A percentile compares a stretch with the other conserved stretches of the same genome.
Evolutionary conservation across 2,888 invertebrate species (phyloP).

Genomic region (Teinopalpus imperialis): DNA sequence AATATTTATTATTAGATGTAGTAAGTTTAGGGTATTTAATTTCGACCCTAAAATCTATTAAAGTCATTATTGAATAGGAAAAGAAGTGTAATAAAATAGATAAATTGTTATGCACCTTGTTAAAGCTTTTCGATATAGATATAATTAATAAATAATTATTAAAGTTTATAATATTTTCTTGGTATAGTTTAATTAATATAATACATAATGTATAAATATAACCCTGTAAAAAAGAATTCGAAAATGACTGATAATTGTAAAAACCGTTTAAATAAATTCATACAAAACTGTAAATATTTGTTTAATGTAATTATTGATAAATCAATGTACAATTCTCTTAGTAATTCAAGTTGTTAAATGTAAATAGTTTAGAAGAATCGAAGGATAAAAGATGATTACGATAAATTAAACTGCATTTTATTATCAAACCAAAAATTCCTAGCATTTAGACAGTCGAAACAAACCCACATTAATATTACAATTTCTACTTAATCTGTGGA

Average conservation of each 20-base stretch:
- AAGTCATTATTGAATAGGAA: slow-evolving; percentile 49
- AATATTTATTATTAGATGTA: slow-evolving; percentile 52
- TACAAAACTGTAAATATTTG: slow-evolving; percentile 61
- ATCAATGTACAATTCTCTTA: slow-evolving; percentile 30
- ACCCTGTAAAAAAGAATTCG: slow-evolving; percentile 36
- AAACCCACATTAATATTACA: slow-evolving; percentile 2
- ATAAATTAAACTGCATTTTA: slow-evolving; percentile 45
- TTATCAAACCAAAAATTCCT: slow-evolving; percentile 14
- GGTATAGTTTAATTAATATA: slow-evolving; percentile 26
- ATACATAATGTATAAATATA: slow-evolving; percentile 25
- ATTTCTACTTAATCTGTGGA: slow-evolving; percentile 12
- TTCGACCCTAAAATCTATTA: slow-evolving; percentile 36
- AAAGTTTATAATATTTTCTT: slow-evolving; percentile 33
- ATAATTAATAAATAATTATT: slow-evolving; percentile 37
- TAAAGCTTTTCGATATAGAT: slow-evolving; percentile 58
- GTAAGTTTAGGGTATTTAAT: slow-evolving; percentile 42
- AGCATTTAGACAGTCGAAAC: background rate
- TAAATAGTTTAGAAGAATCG: slow-evolving; percentile 38
- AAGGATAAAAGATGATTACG: slow-evolving; percentile 48
- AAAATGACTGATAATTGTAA: slow-evolving; percentile 70
- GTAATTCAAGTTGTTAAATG: slow-evolving; percentile 29
- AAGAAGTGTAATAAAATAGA: slow-evolving; percentile 48
- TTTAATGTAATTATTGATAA: slow-evolving; percentile 45
- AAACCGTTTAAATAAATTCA: slow-evolving; percentile 38
- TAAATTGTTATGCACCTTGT: slow-evolving; percentile 60